Evolutionary conservation across 2,888 invertebrate species (phyloP).

Genomic region (Nineta flava): DNA sequence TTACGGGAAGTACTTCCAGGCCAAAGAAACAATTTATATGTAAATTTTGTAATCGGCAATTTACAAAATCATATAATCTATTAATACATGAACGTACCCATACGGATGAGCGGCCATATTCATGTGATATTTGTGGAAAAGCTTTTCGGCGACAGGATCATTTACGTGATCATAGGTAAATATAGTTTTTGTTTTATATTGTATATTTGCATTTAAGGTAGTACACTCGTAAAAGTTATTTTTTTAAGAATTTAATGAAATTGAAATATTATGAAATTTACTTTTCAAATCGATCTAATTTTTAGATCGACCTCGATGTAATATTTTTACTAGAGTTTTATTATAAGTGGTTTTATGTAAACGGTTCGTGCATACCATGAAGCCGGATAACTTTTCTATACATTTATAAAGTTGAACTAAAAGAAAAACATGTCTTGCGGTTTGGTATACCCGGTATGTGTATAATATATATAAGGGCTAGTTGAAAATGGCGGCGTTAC

Average conservation of each 20-base stretch:
- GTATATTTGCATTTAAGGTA: not conserved
- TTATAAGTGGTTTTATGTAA: no score
- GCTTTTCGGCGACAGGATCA: slow-evolving; percentile 92
- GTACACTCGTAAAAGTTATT: not conserved
- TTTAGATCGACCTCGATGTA: no score
- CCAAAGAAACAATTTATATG: slow-evolving; percentile 87
- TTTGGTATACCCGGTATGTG: no score
- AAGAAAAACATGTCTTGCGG: no score
- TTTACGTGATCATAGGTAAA: slow-evolving; percentile 74
- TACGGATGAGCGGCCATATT: slow-evolving; percentile 91
- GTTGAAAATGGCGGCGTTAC: no score
- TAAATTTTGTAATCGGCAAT: slow-evolving; percentile 92
- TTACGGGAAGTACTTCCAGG: slow-evolving; percentile 25
- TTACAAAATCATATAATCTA: slow-evolving; percentile 95
- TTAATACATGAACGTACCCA: slow-evolving; percentile 95
- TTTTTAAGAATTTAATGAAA: not conserved
- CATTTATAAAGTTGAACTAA: no score
- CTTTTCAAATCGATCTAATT: no score
- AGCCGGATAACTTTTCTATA: no score
- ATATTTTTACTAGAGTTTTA: no score
- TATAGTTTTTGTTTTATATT: slow-evolving; percentile 8
- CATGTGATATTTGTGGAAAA: slow-evolving; percentile 91
- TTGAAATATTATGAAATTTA: not conserved
- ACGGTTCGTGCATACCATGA: no score
- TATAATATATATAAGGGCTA: no score